Percentiles rank a stretch among this genome's conserved stretches.
Conservation (phyloP, 2,797 vertebrate genomes). For the Muscicapa comitata region DNA sequence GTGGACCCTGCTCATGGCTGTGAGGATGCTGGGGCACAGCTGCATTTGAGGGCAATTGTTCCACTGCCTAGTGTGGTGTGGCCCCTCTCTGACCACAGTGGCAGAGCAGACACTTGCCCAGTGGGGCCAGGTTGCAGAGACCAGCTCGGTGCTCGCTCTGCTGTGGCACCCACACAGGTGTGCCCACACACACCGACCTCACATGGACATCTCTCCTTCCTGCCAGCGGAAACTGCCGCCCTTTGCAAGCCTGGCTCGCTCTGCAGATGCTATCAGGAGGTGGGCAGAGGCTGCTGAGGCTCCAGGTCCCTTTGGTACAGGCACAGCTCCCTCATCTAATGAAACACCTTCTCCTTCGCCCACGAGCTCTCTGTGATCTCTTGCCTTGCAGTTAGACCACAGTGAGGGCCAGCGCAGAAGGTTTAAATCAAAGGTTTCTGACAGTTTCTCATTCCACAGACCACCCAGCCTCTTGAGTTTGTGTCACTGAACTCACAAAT, state of each 20-base stretch:
- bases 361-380: neutral
- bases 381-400: neutral
- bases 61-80: rapidly evolving
- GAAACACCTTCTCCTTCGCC: neutral
- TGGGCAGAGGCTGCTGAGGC: neutral
- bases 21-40: neutral
- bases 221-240: constrained; percentile 40
- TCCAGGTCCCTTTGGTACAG: neutral
- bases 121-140: neutral
- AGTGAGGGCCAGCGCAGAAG: neutral
- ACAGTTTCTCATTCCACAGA: neutral
- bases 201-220: constrained; percentile 31
- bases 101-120: neutral
- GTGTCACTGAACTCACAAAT: neutral
- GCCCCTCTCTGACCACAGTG: neutral
- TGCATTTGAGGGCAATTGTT: neutral
- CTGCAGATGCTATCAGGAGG: constrained; percentile 47
- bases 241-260: neutral
- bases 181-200: neutral
- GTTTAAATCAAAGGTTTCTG: neutral
- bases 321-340: neutral
- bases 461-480: neutral
- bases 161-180: neutral
- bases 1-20: neutral
- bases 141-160: rapidly evolving